A percentile compares a stretch with the other conserved stretches of the same genome.
phyloP scores from a whole-genome alignment of 2,888 invertebrate genomes.

The Drosophila conformis region DNA sequence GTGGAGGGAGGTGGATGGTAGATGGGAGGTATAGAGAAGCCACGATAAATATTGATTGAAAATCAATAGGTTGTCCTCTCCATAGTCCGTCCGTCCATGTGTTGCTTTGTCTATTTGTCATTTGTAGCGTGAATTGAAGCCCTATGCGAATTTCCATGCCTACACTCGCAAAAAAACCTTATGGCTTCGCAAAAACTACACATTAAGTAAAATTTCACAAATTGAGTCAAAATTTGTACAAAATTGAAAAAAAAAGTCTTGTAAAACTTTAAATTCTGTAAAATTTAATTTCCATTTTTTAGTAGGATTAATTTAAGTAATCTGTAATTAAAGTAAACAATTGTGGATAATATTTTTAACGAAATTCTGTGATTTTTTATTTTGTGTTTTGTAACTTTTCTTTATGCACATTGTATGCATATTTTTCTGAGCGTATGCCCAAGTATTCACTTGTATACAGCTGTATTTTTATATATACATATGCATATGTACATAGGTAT shows the following conservation, averaged over 20 bases:
- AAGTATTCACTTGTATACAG: slow-evolving; percentile 20
- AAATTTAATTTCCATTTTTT: background rate
- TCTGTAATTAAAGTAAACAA: background rate
- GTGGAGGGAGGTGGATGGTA: background rate
- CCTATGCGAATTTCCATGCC: slow-evolving; percentile 57
- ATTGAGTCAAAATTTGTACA: background rate
- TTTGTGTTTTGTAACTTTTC: background rate
- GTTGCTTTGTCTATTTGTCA: slow-evolving; percentile 32
- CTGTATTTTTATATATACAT: slow-evolving; percentile 23
- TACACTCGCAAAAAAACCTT: slow-evolving; percentile 1
- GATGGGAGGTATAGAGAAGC: slow-evolving; percentile 26
- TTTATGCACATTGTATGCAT: slow-evolving; percentile 1
- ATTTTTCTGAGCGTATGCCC: slow-evolving; percentile 27
- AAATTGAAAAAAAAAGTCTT: background rate
- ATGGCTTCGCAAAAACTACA: background rate
- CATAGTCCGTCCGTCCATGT: slow-evolving; percentile 3
- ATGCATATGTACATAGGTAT: slow-evolving; percentile 12
- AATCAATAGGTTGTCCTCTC: slow-evolving; percentile 69
- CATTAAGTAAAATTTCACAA: background rate
- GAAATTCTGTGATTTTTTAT: background rate
- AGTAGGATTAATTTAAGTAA: background rate
- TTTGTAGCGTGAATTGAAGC: slow-evolving; percentile 51
- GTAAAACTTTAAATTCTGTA: background rate
- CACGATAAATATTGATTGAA: slow-evolving; percentile 74
- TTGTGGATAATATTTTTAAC: background rate